Conservation (phyloP, 2,888 invertebrate genomes). For the Pheosia tremula region DNA sequence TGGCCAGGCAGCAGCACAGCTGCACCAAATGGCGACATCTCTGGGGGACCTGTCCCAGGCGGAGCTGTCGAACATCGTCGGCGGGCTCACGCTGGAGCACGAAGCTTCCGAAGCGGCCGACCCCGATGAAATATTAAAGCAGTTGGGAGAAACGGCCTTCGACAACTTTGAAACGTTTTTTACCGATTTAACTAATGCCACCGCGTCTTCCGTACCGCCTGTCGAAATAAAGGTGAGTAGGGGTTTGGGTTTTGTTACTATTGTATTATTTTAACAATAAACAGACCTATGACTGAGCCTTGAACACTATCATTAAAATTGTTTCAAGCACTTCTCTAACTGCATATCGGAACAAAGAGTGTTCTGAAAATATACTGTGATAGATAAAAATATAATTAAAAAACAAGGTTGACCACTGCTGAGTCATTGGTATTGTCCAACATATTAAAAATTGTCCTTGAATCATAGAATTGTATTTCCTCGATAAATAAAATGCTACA, state of each 20-base stretch:
- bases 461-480: neutral
- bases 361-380: neutral
- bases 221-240: constrained; percentile 88
- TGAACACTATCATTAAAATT: no score
- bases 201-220: constrained; percentile 85
- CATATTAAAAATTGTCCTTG: neutral
- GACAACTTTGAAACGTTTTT: constrained; percentile 93
- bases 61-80: constrained; percentile 88
- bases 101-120: constrained; percentile 80
- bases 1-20: constrained; percentile 80
- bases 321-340: no score
- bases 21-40: constrained; percentile 79
- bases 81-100: constrained; percentile 82
- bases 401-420: neutral
- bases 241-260: no score
- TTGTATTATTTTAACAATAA: no score
- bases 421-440: neutral
- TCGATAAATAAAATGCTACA: neutral
- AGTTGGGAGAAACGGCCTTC: constrained; percentile 92
- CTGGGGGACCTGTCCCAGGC: constrained; percentile 89
- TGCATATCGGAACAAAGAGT: constrained; percentile 1
- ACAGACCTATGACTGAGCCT: no score
- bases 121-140: constrained; percentile 92
- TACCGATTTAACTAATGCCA: constrained; percentile 89
- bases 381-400: neutral